phyloP scores from a whole-genome alignment of 92 coral and sea anemone genomes.

The Diadumene lineata region DNA sequence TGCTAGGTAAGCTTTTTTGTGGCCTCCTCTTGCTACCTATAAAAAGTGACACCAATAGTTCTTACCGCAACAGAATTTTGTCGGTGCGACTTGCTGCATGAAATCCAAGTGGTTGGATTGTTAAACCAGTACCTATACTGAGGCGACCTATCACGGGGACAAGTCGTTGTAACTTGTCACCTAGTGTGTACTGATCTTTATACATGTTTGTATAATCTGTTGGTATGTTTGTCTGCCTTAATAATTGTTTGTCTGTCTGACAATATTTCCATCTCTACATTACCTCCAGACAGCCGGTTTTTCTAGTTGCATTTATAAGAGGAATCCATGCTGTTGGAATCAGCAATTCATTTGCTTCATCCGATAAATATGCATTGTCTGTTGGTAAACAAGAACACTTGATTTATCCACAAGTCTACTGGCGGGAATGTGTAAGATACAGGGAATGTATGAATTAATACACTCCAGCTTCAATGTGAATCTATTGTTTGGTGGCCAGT shows the following conservation, averaged over 20 bases:
- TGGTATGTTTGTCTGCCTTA: slow-evolving; percentile 7
- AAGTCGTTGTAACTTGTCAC: background rate
- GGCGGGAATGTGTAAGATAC: too few relatives aligned
- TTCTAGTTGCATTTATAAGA: slow-evolving; percentile 58
- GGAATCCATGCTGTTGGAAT: slow-evolving; percentile 91
- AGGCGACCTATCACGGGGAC: background rate
- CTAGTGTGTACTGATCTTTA: background rate
- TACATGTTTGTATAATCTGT: slow-evolving; percentile 4
- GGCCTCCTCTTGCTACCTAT: slow-evolving; percentile 81
- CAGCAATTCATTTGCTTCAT: slow-evolving; percentile 65
- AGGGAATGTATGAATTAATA: too few relatives aligned
- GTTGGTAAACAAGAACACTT: too few relatives aligned
- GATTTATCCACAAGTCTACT: background rate
- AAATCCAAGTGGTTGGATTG: too few relatives aligned
- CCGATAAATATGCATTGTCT: slow-evolving; percentile 62
- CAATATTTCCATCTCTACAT: slow-evolving; percentile 2
- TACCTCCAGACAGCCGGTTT: slow-evolving; percentile 89
- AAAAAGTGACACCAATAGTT: too few relatives aligned
- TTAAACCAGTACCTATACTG: too few relatives aligned
- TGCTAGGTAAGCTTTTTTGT: slow-evolving; percentile 66
- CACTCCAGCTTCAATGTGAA: too few relatives aligned
- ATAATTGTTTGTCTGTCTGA: slow-evolving; percentile 8
- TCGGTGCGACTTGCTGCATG: too few relatives aligned
- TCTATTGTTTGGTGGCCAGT: too few relatives aligned
- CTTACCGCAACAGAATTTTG: too few relatives aligned